Evolutionary conservation across 2,888 invertebrate species (phyloP).

Genomic region (Aphidoletes aphidimyza): DNA sequence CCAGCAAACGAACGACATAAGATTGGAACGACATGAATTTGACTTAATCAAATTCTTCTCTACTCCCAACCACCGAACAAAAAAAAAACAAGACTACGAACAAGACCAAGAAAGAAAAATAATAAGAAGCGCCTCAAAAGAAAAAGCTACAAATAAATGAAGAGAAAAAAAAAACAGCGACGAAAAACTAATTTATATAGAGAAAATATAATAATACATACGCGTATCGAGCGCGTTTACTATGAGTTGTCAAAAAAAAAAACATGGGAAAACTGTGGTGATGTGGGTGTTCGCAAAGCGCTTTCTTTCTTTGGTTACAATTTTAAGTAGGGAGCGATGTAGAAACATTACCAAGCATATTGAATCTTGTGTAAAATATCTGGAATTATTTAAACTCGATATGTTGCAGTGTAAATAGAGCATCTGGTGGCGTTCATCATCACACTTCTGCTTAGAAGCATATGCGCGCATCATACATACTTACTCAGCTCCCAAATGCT

Average conservation of each 20-base stretch:
- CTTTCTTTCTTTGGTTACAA: neutral
- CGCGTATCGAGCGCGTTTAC: neutral
- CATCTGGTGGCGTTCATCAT: slow-evolving; percentile 39
- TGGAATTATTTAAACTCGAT: slow-evolving; percentile 38
- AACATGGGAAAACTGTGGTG: neutral
- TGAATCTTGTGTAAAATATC: slow-evolving; percentile 34
- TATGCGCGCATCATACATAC: neutral
- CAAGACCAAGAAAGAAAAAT: neutral
- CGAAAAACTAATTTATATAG: slow-evolving; percentile 45
- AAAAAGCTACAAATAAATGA: slow-evolving; percentile 37
- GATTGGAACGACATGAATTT: slow-evolving; percentile 34
- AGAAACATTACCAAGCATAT: slow-evolving; percentile 20
- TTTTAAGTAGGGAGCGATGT: neutral
- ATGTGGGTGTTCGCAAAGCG: slow-evolving; percentile 2
- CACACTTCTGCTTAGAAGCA: neutral
- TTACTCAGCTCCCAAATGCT: neutral
- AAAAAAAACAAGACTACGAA: neutral
- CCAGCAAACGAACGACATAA: neutral
- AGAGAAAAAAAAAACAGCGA: neutral
- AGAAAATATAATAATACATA: slow-evolving; percentile 44
- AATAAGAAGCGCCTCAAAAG: slow-evolving; percentile 10
- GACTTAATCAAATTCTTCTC: slow-evolving; percentile 44
- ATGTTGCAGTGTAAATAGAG: slow-evolving; percentile 20
- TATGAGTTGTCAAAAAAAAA: neutral
- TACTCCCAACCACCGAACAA: neutral